These are phyloP conservation scores for Bagarius yarrelli DNA, from an alignment of 2,113 vertebrate genomes.

Conservation along the genomic window DNA sequence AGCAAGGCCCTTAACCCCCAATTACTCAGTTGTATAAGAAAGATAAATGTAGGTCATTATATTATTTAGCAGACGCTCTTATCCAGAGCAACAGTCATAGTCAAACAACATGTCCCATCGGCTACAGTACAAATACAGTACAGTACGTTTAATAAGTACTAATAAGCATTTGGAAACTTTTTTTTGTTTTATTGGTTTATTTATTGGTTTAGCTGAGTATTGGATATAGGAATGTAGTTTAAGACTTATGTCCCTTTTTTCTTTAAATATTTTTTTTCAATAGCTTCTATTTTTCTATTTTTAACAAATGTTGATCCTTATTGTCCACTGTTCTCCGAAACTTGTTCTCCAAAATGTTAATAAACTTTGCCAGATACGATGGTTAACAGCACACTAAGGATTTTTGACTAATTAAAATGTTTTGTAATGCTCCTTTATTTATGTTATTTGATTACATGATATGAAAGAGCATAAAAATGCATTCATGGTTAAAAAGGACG, in stretches of 20 bases:
- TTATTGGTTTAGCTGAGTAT: not conserved
- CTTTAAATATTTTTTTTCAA: not conserved
- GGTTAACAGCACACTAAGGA: slow-evolving; percentile 4
- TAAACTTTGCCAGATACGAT: not conserved
- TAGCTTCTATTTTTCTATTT: not conserved
- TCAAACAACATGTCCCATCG: not conserved
- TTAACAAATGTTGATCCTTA: not conserved
- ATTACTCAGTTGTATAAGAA: too few relatives aligned
- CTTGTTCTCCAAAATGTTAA: not conserved
- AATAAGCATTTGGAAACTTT: not conserved
- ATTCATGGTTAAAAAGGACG: slow-evolving; percentile 1
- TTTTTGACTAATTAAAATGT: not conserved
- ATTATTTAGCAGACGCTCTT: too few relatives aligned
- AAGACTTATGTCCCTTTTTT: not conserved
- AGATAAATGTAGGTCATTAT: too few relatives aligned
- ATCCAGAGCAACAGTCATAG: not conserved
- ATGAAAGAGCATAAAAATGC: not conserved
- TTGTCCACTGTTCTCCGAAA: not conserved
- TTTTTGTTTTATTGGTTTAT: not conserved
- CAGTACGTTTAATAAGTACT: not conserved
- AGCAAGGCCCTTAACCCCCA: too few relatives aligned
- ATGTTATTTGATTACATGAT: not conserved
- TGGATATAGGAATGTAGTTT: not conserved
- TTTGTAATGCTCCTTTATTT: not conserved
- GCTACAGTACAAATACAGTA: too few relatives aligned